phyloP scores from a whole-genome alignment of 2,888 invertebrate genomes.

The Thelaira solivaga region DNA sequence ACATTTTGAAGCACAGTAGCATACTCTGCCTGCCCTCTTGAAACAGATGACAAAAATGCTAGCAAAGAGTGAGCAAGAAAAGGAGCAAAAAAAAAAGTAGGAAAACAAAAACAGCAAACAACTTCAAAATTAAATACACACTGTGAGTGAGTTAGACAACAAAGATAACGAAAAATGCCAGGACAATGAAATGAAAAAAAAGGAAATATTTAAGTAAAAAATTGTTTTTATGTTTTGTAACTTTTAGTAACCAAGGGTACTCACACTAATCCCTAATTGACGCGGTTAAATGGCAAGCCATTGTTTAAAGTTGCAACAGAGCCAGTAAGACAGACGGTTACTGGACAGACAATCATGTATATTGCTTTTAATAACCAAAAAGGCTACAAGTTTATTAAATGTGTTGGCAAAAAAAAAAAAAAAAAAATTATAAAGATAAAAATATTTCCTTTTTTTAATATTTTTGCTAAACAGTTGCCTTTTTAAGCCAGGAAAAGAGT shows the following conservation, averaged over 20 bases:
- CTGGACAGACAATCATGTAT: background rate
- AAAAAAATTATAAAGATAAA: no score
- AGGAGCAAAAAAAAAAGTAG: background rate
- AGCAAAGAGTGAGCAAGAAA: background rate
- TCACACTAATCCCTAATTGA: conserved; percentile 42
- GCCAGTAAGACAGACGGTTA: background rate
- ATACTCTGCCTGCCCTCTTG: conserved; percentile 29
- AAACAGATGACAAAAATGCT: conserved; percentile 27
- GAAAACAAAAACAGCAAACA: background rate
- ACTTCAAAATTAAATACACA: conserved; percentile 25
- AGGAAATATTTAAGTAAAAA: background rate
- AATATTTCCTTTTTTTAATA: conserved; percentile 31
- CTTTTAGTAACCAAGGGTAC: background rate
- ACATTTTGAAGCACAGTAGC: conserved; percentile 39
- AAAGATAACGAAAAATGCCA: background rate
- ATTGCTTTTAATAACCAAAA: conserved; percentile 18
- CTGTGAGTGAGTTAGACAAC: background rate
- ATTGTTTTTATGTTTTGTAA: conserved; percentile 41
- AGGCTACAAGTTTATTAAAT: conserved; percentile 42
- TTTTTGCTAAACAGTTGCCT: background rate
- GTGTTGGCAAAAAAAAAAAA: conserved; percentile 41
- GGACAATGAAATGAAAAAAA: no score
- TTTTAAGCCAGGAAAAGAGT: conserved; percentile 42
- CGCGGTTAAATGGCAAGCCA: background rate
- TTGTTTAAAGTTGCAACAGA: background rate